Evolutionary conservation across 2,797 vertebrate species (phyloP).

Genomic region (Anas georgica): DNA sequence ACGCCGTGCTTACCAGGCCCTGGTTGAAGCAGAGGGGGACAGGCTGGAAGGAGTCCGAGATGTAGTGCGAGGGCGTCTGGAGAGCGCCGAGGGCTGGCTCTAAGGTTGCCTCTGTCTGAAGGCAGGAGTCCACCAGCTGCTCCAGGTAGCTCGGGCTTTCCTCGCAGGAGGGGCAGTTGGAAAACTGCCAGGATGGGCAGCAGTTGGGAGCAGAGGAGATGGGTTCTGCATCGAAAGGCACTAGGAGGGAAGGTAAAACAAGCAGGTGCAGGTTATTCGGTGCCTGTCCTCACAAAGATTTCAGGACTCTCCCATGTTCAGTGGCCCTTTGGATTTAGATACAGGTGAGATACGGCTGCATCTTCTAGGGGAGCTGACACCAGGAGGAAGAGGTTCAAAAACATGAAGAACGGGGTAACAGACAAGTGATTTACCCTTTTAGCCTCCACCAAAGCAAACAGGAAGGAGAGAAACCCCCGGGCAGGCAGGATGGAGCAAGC

Average conservation of each 20-base stretch:
- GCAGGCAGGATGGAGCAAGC: background rate
- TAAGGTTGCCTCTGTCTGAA: constrained; percentile 69
- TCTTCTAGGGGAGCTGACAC: background rate
- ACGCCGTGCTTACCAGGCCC: constrained; percentile 80
- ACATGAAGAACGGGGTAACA: background rate
- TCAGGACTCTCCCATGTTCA: background rate
- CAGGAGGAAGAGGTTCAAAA: background rate
- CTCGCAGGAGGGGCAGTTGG: constrained; percentile 75
- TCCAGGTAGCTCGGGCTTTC: constrained; percentile 78
- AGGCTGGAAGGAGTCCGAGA: constrained; percentile 78
- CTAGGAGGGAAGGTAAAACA: constrained; percentile 69
- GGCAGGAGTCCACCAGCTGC: constrained; percentile 82
- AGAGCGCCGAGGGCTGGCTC: constrained; percentile 60
- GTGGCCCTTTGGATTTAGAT: background rate
- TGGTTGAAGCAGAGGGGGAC: constrained; percentile 81
- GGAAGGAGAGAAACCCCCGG: background rate
- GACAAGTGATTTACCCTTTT: background rate
- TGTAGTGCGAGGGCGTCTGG: constrained; percentile 70
- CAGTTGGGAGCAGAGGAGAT: constrained; percentile 64
- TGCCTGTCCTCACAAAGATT: background rate
- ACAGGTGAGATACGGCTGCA: too few species aligned
- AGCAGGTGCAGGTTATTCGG: background rate
- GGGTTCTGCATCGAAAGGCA: constrained; percentile 74
- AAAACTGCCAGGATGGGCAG: constrained; percentile 75
- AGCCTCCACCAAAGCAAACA: background rate